Evolutionary conservation across 2,888 invertebrate genomes (phyloP).

Genomic region (Nephrotoma guestfalica): DNA sequence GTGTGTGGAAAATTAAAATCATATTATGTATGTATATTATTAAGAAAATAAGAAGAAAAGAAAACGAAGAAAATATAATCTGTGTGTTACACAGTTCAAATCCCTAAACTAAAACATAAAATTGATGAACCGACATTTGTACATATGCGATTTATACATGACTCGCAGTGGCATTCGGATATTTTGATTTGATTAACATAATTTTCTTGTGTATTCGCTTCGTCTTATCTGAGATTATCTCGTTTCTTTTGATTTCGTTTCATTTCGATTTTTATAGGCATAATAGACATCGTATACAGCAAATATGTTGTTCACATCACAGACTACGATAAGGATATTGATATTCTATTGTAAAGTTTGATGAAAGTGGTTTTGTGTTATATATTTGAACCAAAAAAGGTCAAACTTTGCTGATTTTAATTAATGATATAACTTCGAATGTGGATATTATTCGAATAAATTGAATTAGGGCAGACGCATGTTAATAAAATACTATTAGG

Average conservation of each 20-base stretch:
- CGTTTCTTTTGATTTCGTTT: not conserved
- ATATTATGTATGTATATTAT: not conserved
- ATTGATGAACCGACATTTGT: not conserved
- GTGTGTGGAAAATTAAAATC: not conserved
- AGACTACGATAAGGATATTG: not conserved
- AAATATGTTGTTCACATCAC: not conserved
- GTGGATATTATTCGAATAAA: too few species aligned
- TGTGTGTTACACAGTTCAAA: not conserved
- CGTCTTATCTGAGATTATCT: not conserved
- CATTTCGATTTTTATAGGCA: not conserved
- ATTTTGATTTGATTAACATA: not conserved
- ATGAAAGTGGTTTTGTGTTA: not conserved
- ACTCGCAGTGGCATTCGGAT: not conserved
- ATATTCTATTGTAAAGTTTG: not conserved
- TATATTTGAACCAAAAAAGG: not conserved
- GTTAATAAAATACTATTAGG: too few species aligned
- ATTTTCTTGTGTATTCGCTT: not conserved
- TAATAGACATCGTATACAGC: not conserved
- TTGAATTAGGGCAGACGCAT: too few species aligned
- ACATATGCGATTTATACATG: not conserved
- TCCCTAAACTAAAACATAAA: not conserved
- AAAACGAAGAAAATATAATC: not conserved
- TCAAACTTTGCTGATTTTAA: not conserved
- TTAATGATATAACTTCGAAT: not conserved
- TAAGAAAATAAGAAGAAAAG: not conserved